Evolutionary conservation across 2,888 invertebrate genomes (phyloP).

Genomic region (Anaspis maculata): DNA sequence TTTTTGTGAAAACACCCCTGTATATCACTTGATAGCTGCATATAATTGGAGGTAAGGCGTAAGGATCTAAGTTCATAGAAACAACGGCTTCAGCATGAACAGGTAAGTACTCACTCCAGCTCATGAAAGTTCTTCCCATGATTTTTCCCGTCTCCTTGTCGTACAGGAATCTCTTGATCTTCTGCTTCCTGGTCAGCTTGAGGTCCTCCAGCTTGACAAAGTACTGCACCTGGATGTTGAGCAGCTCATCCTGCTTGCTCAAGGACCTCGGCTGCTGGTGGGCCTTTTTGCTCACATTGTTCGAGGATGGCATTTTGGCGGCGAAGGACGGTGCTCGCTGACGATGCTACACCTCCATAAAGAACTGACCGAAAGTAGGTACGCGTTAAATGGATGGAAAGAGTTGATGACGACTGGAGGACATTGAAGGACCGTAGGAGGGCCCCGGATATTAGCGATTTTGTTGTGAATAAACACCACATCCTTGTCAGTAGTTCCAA

Average conservation of each 20-base stretch:
- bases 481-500: slow-evolving; percentile 40
- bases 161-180: slow-evolving; percentile 62
- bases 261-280: slow-evolving; percentile 24
- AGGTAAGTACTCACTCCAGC: slow-evolving; percentile 68
- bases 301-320: slow-evolving; percentile 18
- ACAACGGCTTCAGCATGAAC: too few species aligned
- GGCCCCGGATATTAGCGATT: slow-evolving; percentile 47
- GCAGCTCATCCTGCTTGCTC: slow-evolving; percentile 38
- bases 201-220: slow-evolving; percentile 56
- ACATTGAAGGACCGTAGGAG: slow-evolving; percentile 36
- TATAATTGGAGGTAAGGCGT: too few species aligned
- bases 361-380: too few species aligned
- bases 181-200: slow-evolving; percentile 49
- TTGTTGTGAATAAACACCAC: slow-evolving; percentile 43
- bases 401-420: slow-evolving; percentile 20
- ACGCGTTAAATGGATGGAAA: too few species aligned
- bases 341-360: too few species aligned
- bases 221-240: slow-evolving; percentile 45
- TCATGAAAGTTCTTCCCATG: slow-evolving; percentile 67
- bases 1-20: too few species aligned
- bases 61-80: too few species aligned
- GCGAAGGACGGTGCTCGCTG: slow-evolving; percentile 2
- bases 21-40: too few species aligned
- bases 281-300: slow-evolving; percentile 19
- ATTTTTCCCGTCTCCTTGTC: slow-evolving; percentile 65